These are phyloP conservation scores for Pterophyllum scalare DNA, from an alignment of 2,113 vertebrate genomes.

Conservation along the genomic window DNA sequence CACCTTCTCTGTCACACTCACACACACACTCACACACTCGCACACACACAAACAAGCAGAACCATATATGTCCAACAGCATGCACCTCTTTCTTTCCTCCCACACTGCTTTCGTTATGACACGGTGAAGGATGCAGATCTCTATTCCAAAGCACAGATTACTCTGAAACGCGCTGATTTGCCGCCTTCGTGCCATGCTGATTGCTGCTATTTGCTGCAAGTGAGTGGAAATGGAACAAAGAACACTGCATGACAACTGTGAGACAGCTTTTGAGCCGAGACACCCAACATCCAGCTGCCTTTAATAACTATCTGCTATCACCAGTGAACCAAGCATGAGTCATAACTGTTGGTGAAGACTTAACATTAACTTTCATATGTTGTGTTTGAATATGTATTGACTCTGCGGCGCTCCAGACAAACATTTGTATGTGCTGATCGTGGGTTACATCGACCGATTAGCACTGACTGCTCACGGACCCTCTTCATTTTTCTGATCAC, in stretches of 20 bases:
- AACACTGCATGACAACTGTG: background rate
- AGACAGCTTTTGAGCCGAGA: conserved; percentile 2
- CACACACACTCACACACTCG: conserved; percentile 5
- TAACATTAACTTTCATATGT: background rate
- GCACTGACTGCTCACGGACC: background rate
- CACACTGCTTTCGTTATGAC: background rate
- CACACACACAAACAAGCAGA: conserved; percentile 24
- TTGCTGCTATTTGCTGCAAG: background rate
- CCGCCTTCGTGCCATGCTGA: background rate
- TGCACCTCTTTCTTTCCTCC: conserved; percentile 29
- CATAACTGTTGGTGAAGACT: background rate
- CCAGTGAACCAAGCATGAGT: background rate
- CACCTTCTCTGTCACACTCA: conserved; percentile 32
- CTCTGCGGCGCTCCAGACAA: background rate
- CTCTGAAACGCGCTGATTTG: background rate
- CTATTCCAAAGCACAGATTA: background rate
- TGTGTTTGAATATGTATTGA: rapidly evolving
- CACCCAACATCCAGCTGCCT: background rate
- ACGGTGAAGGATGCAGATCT: conserved; percentile 8
- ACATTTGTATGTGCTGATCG: background rate
- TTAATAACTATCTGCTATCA: background rate
- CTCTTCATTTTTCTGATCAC: background rate
- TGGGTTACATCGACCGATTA: background rate
- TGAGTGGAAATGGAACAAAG: background rate
- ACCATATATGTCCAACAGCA: background rate